phyloP scores from a whole-genome alignment of 2,113 vertebrate genomes.

The Egretta garzetta region DNA sequence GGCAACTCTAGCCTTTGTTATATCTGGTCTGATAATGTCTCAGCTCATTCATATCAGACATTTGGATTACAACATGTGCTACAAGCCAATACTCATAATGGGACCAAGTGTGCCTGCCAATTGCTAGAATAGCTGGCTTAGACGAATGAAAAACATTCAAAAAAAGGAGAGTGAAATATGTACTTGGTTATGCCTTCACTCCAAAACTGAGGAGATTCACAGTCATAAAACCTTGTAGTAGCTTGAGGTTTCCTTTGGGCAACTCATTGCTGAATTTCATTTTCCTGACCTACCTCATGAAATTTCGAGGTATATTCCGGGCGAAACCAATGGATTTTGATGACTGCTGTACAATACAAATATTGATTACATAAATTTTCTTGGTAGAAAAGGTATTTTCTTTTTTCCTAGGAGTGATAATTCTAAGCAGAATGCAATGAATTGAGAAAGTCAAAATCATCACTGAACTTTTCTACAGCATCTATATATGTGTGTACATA shows the following conservation, averaged over 20 bases:
- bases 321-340: neutral
- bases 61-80: neutral
- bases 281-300: neutral
- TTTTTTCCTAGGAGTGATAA: neutral
- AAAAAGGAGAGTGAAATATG: neutral
- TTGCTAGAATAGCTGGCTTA: neutral
- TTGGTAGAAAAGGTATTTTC: neutral
- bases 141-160: neutral
- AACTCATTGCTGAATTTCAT: neutral
- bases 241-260: neutral
- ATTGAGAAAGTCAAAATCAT: neutral
- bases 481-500: neutral
- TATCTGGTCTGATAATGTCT: fast-evolving
- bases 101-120: neutral
- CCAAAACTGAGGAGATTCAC: neutral
- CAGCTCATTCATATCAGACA: neutral
- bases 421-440: neutral
- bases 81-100: neutral
- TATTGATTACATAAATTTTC: neutral
- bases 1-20: neutral
- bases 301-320: neutral
- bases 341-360: neutral
- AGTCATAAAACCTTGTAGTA: neutral
- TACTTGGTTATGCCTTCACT: neutral
- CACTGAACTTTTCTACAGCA: neutral